Percentiles rank a stretch among this genome's conserved stretches.
Evolutionary conservation across 2,888 invertebrate species (phyloP).

Genomic region (Orchestes rusci): DNA sequence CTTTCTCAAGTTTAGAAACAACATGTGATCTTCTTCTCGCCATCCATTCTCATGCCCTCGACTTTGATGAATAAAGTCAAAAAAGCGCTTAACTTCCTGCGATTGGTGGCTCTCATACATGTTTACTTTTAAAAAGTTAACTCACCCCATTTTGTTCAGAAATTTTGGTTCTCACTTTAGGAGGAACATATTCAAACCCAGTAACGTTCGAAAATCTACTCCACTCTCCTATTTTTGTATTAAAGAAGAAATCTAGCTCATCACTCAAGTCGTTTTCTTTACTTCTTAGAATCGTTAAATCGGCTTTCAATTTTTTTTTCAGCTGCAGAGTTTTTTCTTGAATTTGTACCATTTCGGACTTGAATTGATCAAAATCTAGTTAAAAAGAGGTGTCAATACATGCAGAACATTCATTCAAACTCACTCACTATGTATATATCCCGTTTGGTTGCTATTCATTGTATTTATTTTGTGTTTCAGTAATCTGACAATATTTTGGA

Average conservation of each 20-base stretch:
- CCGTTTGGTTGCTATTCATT: too few species aligned
- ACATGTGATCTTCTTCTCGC: constrained; percentile 50
- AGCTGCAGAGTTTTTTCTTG: constrained; percentile 34
- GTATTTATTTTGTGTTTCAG: too few species aligned
- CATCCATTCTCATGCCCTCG: constrained; percentile 52
- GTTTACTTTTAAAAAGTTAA: constrained; percentile 25
- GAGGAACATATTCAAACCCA: constrained; percentile 13
- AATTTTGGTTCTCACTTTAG: constrained; percentile 20
- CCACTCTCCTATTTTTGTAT: constrained; percentile 35
- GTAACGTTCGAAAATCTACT: constrained; percentile 29
- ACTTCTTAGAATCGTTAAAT: constrained; percentile 28
- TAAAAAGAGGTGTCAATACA: neutral
- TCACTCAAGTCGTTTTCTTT: constrained; percentile 32
- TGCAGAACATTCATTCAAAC: too few species aligned
- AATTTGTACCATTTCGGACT: constrained; percentile 34
- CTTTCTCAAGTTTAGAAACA: constrained; percentile 44
- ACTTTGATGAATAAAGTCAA: constrained; percentile 48
- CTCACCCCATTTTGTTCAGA: constrained; percentile 11
- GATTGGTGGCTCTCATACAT: constrained; percentile 1
- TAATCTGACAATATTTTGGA: too few species aligned
- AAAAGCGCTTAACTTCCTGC: constrained; percentile 50
- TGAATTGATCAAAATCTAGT: constrained; percentile 35
- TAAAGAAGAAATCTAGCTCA: constrained; percentile 32
- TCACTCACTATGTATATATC: too few species aligned
- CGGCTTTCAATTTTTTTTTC: constrained; percentile 28